Evolutionary conservation across 2,888 invertebrate species (phyloP).

Genomic region (Pandemis corylana): DNA sequence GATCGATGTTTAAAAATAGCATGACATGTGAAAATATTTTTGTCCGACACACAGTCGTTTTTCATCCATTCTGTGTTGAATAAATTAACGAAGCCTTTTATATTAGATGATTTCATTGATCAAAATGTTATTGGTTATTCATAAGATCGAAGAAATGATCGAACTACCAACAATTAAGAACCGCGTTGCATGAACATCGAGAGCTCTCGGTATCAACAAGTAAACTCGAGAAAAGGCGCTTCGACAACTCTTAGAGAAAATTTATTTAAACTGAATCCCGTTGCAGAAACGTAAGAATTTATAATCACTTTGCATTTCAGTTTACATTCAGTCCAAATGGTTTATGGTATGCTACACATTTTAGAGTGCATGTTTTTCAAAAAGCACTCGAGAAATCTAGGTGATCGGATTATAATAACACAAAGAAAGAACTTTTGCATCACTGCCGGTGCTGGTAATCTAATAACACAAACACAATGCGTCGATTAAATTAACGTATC

Average conservation of each 20-base stretch:
- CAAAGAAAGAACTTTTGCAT: too few species aligned
- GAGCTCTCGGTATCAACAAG: slow-evolving; percentile 32
- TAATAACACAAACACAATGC: too few species aligned
- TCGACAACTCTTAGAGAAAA: slow-evolving; percentile 7
- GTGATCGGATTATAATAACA: too few species aligned
- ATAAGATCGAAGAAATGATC: neutral
- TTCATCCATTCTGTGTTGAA: neutral
- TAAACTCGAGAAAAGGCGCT: slow-evolving; percentile 23
- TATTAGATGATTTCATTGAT: neutral
- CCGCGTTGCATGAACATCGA: slow-evolving; percentile 13
- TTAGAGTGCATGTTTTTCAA: too few species aligned
- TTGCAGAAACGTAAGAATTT: neutral
- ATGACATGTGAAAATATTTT: too few species aligned
- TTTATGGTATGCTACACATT: too few species aligned
- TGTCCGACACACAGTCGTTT: too few species aligned
- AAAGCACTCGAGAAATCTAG: too few species aligned
- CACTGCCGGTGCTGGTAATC: too few species aligned
- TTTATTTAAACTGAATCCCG: slow-evolving; percentile 1
- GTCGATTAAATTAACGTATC: too few species aligned
- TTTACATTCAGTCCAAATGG: neutral
- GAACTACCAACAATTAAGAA: slow-evolving; percentile 4
- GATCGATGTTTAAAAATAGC: neutral
- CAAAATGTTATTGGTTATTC: neutral
- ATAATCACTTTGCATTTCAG: neutral
- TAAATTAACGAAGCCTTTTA: neutral